Percentiles rank a stretch among this genome's conserved stretches.
Conservation (phyloP, 2,113 vertebrate genomes). For the Chelonoidis abingdonii region DNA sequence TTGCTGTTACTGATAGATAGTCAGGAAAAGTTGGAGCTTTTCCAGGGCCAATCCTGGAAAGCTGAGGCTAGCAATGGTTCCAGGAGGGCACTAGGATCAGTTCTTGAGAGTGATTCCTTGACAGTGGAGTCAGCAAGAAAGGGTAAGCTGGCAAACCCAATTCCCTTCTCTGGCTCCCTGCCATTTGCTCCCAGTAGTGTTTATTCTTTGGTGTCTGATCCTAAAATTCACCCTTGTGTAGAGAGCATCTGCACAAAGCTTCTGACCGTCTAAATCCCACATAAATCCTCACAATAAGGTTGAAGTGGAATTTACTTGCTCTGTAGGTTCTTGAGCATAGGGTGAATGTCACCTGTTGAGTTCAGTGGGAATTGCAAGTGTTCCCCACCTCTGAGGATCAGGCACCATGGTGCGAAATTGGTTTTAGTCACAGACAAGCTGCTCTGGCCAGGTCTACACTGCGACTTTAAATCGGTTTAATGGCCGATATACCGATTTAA, state of each 20-base stretch:
- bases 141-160: accelerated
- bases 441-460: no score
- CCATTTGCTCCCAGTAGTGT: background rate
- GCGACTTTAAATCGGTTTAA: no score
- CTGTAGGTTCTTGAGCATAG: background rate
- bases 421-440: background rate
- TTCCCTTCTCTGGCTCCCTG: background rate
- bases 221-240: background rate
- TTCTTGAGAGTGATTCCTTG: background rate
- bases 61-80: background rate
- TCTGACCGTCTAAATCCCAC: background rate
- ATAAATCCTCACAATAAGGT: background rate
- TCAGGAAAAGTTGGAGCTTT: background rate
- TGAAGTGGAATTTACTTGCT: background rate
- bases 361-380: background rate
- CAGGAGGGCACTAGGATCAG: background rate
- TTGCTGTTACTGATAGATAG: background rate
- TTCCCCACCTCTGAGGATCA: background rate
- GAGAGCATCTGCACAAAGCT: background rate
- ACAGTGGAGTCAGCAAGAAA: background rate
- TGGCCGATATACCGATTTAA: no score
- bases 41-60: background rate
- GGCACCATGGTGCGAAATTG: background rate
- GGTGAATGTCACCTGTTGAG: background rate
- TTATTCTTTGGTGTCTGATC: background rate